Base-by-base conservation (phyloP, 2,797 vertebrate genomes). In the Caiman crocodilus region DNA sequence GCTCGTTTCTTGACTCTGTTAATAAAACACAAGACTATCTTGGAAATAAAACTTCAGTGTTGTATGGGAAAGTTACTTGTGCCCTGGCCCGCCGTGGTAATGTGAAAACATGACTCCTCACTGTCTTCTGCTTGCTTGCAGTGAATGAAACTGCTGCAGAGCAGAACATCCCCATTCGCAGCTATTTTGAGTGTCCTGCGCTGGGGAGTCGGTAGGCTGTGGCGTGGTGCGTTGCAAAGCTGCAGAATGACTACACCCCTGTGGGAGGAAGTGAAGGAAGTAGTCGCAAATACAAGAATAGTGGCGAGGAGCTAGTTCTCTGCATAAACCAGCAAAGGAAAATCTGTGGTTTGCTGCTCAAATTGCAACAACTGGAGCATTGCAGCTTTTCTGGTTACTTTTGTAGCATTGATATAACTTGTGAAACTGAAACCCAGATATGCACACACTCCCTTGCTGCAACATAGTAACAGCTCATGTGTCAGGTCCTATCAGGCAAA, bases 401-500 rank as follows among this genome's bases (percentile, higher is more conserved):
- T 57, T 81, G 26, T 73, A 55, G 21, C 71, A 58, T 1, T 30
- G 4, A 16, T 50, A 23, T 42, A 25, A 42, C 69, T 50, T 50
- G 35, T 25, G 25, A 73, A 71, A 50, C 35, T 50, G 82, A 82
- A 77, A 30, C 63, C n/a, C 25, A 69, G 26, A 5, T 42, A 2
- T 14, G 64, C 55, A 16, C 73, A 35, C 64, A 2, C 15, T 0
- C 60, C 4, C 14, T 7, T 3, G 12, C 25, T 75, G 63, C 84
- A 77, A 60, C n/a, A 65, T 35, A 85, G n/a, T n/a, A n/a, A n/a
- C n/a, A n/a, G n/a, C n/a, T n/a, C n/a, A n/a, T n/a, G n/a, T n/a
- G n/a, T n/a, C n/a, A n/a, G n/a, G n/a, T n/a, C n/a, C n/a, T 79
- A 79, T 79, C 82, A 77, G 78, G 71, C 88, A 58, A 95, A 90